Evolutionary conservation across 2,113 vertebrate genomes (phyloP).

Genomic region (Grus americana): DNA sequence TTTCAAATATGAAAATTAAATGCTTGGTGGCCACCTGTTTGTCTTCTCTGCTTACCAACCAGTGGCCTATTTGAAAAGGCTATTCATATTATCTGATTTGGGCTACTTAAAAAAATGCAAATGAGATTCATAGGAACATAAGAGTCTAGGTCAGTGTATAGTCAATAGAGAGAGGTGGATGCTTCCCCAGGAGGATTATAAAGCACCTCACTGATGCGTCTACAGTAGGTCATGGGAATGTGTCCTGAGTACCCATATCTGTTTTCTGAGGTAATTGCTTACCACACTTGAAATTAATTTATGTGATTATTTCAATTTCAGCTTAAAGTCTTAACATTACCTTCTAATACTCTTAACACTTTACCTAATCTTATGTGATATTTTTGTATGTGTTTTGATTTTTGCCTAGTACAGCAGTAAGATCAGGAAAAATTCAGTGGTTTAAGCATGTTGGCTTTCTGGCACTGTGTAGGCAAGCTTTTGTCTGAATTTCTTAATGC

Average conservation of each 20-base stretch:
- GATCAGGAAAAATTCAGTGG: background rate
- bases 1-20: background rate
- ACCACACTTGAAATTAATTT: background rate
- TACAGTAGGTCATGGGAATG: background rate
- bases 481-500: background rate
- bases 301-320: background rate
- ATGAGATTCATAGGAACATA: background rate
- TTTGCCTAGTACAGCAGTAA: background rate
- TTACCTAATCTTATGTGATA: background rate
- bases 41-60: background rate
- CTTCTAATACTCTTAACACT: background rate
- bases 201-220: background rate
- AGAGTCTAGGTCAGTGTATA: background rate
- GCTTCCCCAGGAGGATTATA: background rate
- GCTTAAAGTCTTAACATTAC: background rate
- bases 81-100: background rate
- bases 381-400: background rate
- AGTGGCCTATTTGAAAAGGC: background rate
- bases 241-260: background rate
- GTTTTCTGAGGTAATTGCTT: background rate
- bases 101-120: background rate
- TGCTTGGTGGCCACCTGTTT: background rate
- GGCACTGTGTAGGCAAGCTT: background rate
- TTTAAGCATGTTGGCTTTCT: background rate
- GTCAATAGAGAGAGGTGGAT: background rate